Evolutionary conservation across 2,888 invertebrate genomes (phyloP), one percentile per base, ranked within the genome.

Genomic region (Ochropacha duplaris): DNA sequence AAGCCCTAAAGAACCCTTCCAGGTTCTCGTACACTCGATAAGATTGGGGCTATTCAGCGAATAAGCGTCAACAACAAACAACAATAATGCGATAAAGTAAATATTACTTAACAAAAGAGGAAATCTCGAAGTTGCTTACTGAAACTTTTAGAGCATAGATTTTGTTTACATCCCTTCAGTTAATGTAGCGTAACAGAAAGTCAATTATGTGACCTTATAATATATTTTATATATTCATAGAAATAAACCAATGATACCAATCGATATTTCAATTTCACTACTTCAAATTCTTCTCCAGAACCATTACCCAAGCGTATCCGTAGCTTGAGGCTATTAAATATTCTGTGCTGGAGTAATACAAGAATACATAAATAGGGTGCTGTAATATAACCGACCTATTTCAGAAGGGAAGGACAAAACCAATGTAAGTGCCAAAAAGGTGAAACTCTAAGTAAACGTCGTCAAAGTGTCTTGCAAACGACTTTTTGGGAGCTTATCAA

Each of bases 321-420:
- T 36, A 64, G 60, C 68, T 72, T 63, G 65, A 39, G 39, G 9
- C n/a, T n/a, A n/a, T n/a, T n/a, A n/a, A n/a, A n/a, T n/a, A n/a
- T n/a, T n/a, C n/a, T n/a, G n/a, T n/a, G n/a, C n/a, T n/a, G n/a
- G n/a, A n/a, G n/a, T 19, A 2, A 44, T 19, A 44, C 16, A 39
- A 31, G 12, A 31, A 31, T 12, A 0, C 28, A 31, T 12, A 12
- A 12, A 31, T 12, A 12, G 3, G 6, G 79, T 81, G 81, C 85
- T 80, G 78, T 78, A 72, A 71, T 72, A 31, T 31, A 31, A 31
- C 31, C 80, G 81, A 81, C 81, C 83, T 76, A 84, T 77, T 83
- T 80, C 65, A 59, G 59, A 65, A 71, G 66, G 71, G 65, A 66
- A 69, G 66, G 65, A 67, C 65, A 62, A 62, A 61, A 68, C 70